Percentiles rank a stretch among this genome's conserved stretches.
These are phyloP conservation scores for Diarsia rubi DNA, from an alignment of 2,888 invertebrate genomes.

Conservation along the genomic window DNA sequence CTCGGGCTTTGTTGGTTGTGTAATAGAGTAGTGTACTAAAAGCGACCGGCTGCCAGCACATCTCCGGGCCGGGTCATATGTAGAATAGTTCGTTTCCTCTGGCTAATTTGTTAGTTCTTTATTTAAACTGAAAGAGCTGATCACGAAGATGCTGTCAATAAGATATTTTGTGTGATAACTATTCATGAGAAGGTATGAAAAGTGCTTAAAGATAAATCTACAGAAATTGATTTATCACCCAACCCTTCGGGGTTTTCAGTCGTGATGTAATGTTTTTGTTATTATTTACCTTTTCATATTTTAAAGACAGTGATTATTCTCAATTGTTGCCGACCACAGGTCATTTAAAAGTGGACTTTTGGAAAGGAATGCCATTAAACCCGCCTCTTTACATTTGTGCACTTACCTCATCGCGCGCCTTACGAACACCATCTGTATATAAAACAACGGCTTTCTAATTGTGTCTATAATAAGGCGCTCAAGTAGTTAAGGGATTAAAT, in stretches of 20 bases:
- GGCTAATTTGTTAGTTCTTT: not conserved
- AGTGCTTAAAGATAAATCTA: not conserved
- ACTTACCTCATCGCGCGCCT: too few relatives aligned
- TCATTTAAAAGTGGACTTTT: not conserved
- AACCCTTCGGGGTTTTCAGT: too few relatives aligned
- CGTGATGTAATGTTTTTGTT: too few relatives aligned
- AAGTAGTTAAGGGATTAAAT: not conserved
- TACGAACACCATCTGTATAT: too few relatives aligned
- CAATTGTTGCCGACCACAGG: not conserved
- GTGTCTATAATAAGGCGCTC: too few relatives aligned
- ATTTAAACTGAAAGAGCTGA: not conserved
- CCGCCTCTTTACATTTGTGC: not conserved
- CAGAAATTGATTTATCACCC: not conserved
- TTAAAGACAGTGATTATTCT: not conserved
- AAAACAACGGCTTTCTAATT: too few relatives aligned
- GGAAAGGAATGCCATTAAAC: not conserved
- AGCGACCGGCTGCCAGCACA: not conserved
- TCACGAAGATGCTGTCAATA: not conserved
- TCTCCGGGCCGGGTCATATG: not conserved
- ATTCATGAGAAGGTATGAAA: not conserved
- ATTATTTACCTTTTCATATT: not conserved
- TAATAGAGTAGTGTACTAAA: constrained; percentile 4
- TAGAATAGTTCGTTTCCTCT: not conserved
- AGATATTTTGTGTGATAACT: not conserved
- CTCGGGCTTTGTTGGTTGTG: too few relatives aligned